Evolutionary conservation across 2,113 vertebrate genomes (phyloP).

Genomic region (Cyanoramphus novaezelandiae): DNA sequence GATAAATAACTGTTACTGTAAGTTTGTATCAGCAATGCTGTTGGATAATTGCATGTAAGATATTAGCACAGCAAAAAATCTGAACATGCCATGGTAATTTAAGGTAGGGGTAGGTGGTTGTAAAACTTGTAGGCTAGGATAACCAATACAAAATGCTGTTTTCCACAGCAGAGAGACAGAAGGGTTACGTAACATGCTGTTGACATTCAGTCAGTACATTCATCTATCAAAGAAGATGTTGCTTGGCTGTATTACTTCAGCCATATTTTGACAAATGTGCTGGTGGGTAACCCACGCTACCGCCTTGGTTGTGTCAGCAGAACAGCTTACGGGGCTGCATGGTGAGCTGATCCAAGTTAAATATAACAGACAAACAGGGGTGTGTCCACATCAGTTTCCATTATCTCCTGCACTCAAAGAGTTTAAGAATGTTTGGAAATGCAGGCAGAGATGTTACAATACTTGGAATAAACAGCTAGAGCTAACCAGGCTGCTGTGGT

Average conservation of each 20-base stretch:
- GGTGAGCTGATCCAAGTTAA: background rate
- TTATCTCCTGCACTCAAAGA: background rate
- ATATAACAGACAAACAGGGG: background rate
- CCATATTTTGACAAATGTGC: background rate
- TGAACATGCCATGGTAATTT: background rate
- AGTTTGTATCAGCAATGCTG: background rate
- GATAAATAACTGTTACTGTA: background rate
- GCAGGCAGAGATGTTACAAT: background rate
- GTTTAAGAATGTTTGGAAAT: background rate
- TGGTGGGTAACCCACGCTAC: background rate
- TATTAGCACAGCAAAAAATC: background rate
- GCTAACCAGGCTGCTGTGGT: background rate
- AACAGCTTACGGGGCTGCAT: background rate
- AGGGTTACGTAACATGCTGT: slow-evolving; percentile 7
- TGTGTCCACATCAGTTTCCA: background rate
- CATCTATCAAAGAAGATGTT: background rate
- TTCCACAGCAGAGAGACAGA: background rate
- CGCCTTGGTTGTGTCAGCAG: background rate
- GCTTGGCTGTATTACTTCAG: slow-evolving; percentile 6
- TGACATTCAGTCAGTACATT: slow-evolving; percentile 7
- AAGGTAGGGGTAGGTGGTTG: background rate
- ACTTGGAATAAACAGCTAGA: background rate
- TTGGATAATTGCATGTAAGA: background rate
- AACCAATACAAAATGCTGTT: background rate
- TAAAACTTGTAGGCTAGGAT: background rate